Base-by-base conservation (phyloP, 2,113 vertebrate genomes). In the Hydrochoerus hydrochaeris region DNA sequence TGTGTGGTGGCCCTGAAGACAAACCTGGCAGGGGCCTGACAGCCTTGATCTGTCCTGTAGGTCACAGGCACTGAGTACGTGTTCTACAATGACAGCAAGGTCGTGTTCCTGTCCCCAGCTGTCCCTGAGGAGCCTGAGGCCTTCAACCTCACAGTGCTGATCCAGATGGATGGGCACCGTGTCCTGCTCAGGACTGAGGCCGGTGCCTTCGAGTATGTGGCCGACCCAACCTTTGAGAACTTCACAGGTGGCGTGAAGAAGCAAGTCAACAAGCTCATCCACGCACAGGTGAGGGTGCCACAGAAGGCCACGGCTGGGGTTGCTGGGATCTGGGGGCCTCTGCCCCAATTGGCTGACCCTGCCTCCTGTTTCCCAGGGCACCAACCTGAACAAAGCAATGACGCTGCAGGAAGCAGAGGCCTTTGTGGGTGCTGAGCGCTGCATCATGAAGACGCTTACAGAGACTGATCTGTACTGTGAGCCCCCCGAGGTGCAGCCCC, bases 331-430 rank as follows among this genome's bases (percentile, higher is more conserved):
- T 2, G 44, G 44, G 28, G 41, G 11, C 71, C n/a, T 71, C 73
- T 2, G 1, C 14, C 24, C 24, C 2, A 6, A 17, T 77, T 2
- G 26, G 8, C 78, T 35, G 32, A 3, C 52, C 7, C 41, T 30
- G 12, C 13, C 1, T 9, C 7, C 4, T 0, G 4, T 5, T 0
- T 1, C 28, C 28, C 97, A 99, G 99, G 99, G 99, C 85, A 98
- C 97, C 93, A 99, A 99, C 54, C 99, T 99, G 97, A 97, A 99
- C 98, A 99, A 99, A 97, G 99, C 99, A 2, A 99, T 99, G 99
- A 99, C 99, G 0, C 99, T 99, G 60, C 98, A 98, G 0, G 99
- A 99, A 98, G 99, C 99, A 0, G 97, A 99, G 97, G 99, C 99
- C 9, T 99, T 99, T 58, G 99, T 99, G 52, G 99, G 99, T 0